Conservation (phyloP, 1,140 invertebrate genomes). For the Drosophila subpulchrella region DNA sequence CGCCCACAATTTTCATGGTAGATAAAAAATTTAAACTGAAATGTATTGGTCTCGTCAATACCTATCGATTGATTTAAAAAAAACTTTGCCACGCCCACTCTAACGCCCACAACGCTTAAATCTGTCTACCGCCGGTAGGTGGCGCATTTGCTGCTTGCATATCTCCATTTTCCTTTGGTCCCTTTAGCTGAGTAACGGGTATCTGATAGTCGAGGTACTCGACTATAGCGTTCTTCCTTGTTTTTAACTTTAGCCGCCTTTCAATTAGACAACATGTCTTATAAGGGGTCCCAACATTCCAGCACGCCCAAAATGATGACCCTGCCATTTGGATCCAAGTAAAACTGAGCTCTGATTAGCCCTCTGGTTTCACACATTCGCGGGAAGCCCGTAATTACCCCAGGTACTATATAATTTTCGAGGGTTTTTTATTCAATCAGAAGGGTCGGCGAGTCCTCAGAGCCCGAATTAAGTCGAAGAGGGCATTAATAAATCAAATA, state of each 20-base stretch:
- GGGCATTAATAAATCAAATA: slow-evolving; percentile 81
- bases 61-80: too few relatives aligned
- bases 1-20: too few relatives aligned
- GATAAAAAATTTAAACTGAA: too few relatives aligned
- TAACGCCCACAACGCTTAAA: too few relatives aligned
- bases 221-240: too few relatives aligned
- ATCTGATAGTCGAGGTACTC: too few relatives aligned
- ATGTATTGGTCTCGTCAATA: too few relatives aligned
- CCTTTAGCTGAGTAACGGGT: too few relatives aligned
- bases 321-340: slow-evolving; percentile 1
- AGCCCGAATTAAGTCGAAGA: slow-evolving; percentile 24
- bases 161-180: too few relatives aligned
- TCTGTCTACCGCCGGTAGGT: too few relatives aligned
- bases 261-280: slow-evolving; percentile 65
- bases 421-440: slow-evolving; percentile 71
- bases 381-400: slow-evolving; percentile 60
- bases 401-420: slow-evolving; percentile 68
- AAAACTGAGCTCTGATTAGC: slow-evolving; percentile 64
- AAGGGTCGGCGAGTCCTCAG: slow-evolving; percentile 55
- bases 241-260: slow-evolving; percentile 54
- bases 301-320: slow-evolving; percentile 39
- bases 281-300: slow-evolving; percentile 55
- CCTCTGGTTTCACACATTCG: slow-evolving; percentile 74
- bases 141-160: too few relatives aligned
- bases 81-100: too few relatives aligned